Evolutionary conservation across 2,113 vertebrate species (phyloP), one percentile per base, ranked within the genome.

Genomic region (Heterotilapia buettikoferi): DNA sequence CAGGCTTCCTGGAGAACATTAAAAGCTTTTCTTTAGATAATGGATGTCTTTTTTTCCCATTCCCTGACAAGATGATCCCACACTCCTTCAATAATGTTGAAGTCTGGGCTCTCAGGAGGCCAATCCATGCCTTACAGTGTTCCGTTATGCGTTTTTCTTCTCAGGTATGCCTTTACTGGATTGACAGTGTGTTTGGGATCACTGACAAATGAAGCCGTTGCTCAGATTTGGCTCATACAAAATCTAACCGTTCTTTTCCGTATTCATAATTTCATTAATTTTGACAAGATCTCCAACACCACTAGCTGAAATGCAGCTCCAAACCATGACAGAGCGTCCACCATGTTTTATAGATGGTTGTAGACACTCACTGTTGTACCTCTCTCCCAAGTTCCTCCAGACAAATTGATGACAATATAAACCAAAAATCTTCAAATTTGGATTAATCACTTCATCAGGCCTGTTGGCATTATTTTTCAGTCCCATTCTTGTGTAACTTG

Each of bases 41-140:
- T 0, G 61, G 31, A n/a, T 66, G 18, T 12, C 61, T 66, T 66
- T 66, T 7, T 10, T 1, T 0, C 1, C 13, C 59, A n/a, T 66
- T 38, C 61, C 31, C 61, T 38, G 61, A 66, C 31, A 36, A 66
- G 61, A 66, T 38, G 31, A 66, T 66, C 31, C 18, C 31, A 38
- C 61, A 36, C 31, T 36, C 18, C 29, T 61, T 61, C 59, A 61
- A 33, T 0, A 61, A 33, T 61, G 59, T 33, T 61, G 5, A 61
- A 0, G 29, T 61, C 59, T 61, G 59, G 16, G 29, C 16, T 33
- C 29, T 63, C 5, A 33, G 61, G 6, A n/a, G 61, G 31, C 18
- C 61, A 7, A 10, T 38, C 61, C 10, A 12, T n/a, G 0, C 33
- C 61, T 38, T 66, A 63, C 9, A 12, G 31, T 36, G 31, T 63